Base-by-base conservation (phyloP, 1,140 invertebrate species). In the Brachionus plicatilis region DNA sequence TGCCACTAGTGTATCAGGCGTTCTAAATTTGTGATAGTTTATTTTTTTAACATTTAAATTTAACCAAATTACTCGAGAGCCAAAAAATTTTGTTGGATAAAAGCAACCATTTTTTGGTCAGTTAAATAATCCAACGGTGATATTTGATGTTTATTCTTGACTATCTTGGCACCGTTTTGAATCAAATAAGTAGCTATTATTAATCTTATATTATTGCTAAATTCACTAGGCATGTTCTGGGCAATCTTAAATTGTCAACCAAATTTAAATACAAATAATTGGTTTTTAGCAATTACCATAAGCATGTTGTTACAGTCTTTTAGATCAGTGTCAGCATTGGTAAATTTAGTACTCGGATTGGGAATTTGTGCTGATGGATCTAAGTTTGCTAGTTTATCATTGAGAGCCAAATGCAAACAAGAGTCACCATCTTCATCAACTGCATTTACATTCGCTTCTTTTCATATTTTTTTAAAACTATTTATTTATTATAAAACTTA, bases 371-470 rank as follows among this genome's bases (percentile, higher is more conserved):
- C 60, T 11, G 82, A 65, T 6, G 85, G 56, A 53, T 68, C 85
- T 12, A 53, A 53, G 47, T 47, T 85, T 3, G 66, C 56, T 27
- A 68, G 14, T 82, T 82, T 82, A 60, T 82, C 79, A 47, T 82
- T 82, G 12, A 82, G 60, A 65, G 65, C 53, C n/a, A 82, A 43
- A 87, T 96, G 94, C 41, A 96, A 89, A 17, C 93, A 93, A 1
- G 93, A 95, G 86, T 96, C 94, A 3, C 94, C 94, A 87, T 96
- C 94, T 88, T 95, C 94, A 88, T 96, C 94, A 68, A 92, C 92
- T 11, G 92, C 93, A 84, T 92, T 92, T 0, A 95, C 90, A 86
- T 93, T 92, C 1, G 94, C 94, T 45, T 92, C 92, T 86, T 33
- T 56, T 75, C 72, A 66, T 7, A 11, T 47, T 27, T 68, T 76